Evolutionary conservation across 2,113 vertebrate species (phyloP).

Genomic region (Dasyprocta punctata): DNA sequence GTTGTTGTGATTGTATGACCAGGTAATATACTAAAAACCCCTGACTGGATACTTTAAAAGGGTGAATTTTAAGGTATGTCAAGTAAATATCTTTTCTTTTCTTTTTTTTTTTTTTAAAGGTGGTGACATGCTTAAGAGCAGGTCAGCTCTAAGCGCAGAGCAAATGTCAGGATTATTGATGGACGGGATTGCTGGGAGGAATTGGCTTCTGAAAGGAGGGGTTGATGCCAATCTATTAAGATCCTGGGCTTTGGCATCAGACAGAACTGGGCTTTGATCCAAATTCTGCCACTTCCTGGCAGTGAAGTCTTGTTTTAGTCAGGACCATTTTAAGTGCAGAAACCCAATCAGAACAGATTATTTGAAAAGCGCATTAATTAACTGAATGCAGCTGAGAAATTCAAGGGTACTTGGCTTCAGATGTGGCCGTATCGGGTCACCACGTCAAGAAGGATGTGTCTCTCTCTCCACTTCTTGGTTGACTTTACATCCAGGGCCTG

Average conservation of each 20-base stretch:
- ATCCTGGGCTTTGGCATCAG: neutral
- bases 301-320: neutral
- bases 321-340: neutral
- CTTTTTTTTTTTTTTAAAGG: neutral
- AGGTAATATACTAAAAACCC: neutral
- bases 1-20: neutral
- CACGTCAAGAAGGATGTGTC: neutral
- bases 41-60: neutral
- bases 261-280: neutral
- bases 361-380: neutral
- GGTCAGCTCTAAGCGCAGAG: neutral
- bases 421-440: neutral
- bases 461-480: neutral
- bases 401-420: neutral
- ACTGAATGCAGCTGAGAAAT: neutral
- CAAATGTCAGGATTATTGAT: neutral
- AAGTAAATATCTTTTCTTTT: neutral
- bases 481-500: neutral
- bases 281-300: conserved; percentile 19
- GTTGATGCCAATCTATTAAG: neutral
- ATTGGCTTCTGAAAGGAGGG: neutral
- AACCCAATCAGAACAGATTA: neutral
- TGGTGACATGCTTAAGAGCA: neutral
- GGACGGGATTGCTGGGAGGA: neutral
- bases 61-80: neutral